phyloP scores from a whole-genome alignment of 1,140 invertebrate genomes.

The Zaprionus camerounensis region DNA sequence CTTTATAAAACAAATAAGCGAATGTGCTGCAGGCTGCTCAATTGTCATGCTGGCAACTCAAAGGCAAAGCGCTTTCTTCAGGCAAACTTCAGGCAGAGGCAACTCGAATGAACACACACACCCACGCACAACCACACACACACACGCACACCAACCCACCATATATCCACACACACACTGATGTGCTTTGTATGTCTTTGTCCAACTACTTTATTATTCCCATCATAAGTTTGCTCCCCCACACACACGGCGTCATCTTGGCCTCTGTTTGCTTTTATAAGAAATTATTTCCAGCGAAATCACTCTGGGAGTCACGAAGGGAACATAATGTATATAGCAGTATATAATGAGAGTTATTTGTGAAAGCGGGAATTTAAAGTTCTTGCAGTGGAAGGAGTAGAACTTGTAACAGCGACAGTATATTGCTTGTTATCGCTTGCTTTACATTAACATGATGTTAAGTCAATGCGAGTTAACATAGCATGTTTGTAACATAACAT shows the following conservation, averaged over 20 bases:
- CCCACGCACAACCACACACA: background rate
- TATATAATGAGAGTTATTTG: background rate
- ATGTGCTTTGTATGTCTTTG: constrained; percentile 16
- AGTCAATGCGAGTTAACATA: too few relatives aligned
- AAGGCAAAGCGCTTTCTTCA: constrained; percentile 48
- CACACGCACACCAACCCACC: background rate
- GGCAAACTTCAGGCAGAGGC: constrained; percentile 27
- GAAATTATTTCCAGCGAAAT: constrained; percentile 11
- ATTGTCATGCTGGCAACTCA: constrained; percentile 65
- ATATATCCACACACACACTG: background rate
- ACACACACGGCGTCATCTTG: background rate
- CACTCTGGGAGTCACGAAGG: background rate
- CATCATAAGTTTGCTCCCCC: constrained; percentile 22
- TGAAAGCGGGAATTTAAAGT: background rate
- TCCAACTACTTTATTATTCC: constrained; percentile 34
- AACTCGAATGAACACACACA: constrained; percentile 19
- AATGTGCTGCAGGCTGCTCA: constrained; percentile 66
- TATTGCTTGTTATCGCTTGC: background rate
- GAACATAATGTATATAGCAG: background rate
- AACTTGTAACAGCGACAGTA: background rate
- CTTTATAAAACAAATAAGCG: constrained; percentile 80
- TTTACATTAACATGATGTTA: too few relatives aligned
- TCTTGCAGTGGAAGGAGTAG: background rate
- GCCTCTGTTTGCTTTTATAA: constrained; percentile 8
- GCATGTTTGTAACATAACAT: too few relatives aligned